Conservation (phyloP, 2,888 invertebrate genomes). For the Apotomis capreana region DNA sequence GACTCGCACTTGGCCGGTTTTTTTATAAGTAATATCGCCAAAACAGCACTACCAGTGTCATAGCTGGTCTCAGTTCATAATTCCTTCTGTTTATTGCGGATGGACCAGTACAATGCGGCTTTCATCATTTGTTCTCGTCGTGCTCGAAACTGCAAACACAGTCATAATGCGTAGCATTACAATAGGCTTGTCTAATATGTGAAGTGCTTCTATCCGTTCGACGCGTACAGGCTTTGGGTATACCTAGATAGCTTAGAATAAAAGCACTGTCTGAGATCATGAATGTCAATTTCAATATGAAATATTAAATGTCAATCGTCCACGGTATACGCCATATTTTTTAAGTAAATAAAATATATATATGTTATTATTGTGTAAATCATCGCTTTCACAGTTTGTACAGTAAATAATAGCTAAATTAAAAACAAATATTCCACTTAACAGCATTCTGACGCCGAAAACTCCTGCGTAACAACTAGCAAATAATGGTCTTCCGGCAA, state of each 20-base stretch:
- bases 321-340: too few species aligned
- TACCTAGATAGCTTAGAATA: too few species aligned
- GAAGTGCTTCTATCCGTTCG: conserved; percentile 47
- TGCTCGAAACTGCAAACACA: conserved; percentile 50
- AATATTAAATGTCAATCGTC: too few species aligned
- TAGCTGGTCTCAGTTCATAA: conserved; percentile 11
- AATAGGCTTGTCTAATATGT: conserved; percentile 57
- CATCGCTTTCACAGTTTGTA: too few species aligned
- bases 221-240: conserved; percentile 4
- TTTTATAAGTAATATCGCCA: background rate
- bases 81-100: conserved; percentile 44
- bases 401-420: too few species aligned
- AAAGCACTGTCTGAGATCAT: too few species aligned
- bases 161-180: conserved; percentile 50
- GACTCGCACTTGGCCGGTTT: too few species aligned
- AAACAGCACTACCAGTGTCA: background rate
- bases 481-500: conserved; percentile 28
- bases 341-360: too few species aligned
- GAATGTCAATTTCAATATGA: too few species aligned
- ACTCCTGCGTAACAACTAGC: conserved; percentile 19
- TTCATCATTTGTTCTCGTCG: conserved; percentile 59
- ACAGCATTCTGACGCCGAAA: background rate
- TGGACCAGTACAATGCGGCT: conserved; percentile 59
- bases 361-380: too few species aligned
- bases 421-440: background rate